phyloP scores from a whole-genome alignment of 2,797 vertebrate species.

The Psittacula echo region DNA sequence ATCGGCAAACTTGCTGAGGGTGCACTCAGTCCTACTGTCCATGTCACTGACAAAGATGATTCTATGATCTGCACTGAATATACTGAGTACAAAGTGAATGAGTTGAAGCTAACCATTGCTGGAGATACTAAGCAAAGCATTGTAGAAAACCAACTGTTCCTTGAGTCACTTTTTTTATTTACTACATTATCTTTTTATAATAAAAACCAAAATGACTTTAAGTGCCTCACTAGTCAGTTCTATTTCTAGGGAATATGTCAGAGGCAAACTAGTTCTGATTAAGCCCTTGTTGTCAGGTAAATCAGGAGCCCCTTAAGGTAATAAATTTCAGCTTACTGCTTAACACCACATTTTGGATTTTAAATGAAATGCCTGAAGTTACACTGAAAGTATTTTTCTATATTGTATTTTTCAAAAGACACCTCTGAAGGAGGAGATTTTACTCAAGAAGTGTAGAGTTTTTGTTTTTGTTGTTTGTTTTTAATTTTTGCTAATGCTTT shows the following conservation, averaged over 20 bases:
- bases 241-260: not conserved
- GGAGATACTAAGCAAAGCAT: not conserved
- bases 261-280: not conserved
- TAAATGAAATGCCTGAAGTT: not conserved
- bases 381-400: not conserved
- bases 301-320: not conserved
- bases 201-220: not conserved
- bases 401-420: not conserved
- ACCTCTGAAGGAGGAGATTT: not conserved
- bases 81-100: not conserved
- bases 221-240: not conserved
- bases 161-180: not conserved
- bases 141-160: not conserved
- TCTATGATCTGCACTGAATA: not conserved
- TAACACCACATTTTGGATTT: not conserved
- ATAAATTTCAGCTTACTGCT: not conserved
- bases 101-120: not conserved
- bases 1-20: no score
- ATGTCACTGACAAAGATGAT: not conserved
- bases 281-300: not conserved
- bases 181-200: not conserved
- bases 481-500: not conserved
- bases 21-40: no score
- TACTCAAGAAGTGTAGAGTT: not conserved
- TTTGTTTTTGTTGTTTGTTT: not conserved